Evolutionary conservation across 2,888 invertebrate species (phyloP), one percentile per base, ranked within the genome.

Genomic region (Caenorhabditis angaria): DNA sequence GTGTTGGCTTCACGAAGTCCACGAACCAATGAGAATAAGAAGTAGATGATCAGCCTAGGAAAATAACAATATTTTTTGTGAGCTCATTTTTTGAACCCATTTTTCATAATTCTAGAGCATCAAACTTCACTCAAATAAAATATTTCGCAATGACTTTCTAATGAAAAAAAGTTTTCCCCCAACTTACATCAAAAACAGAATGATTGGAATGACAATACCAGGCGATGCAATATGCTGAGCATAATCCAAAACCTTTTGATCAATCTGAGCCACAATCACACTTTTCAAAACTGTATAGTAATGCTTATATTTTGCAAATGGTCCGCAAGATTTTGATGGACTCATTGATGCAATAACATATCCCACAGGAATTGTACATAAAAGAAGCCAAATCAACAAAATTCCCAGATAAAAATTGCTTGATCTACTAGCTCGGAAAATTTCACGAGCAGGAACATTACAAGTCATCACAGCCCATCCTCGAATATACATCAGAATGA

Each of bases 281-380:
- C 85, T 73, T 6, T 83, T 86, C 1, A 87, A 72, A 12, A 87
- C 83, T 6, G 82, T 81, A 77, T 87, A 87, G 75, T 87, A 87
- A 25, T 77, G 75, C 25, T 73, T 69, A 53, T 82, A 80, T 18
- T 79, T 65, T 6, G 89, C 94, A 89, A 97, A 97, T 0, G 97
- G 97, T 0, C 97, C 97, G 88, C 97, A 97, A 84, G 94, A 93
- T 92, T 93, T 93, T 0, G 96, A 96, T 0, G 97, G 97, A 81
- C 92, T 91, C 1, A 96, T 91, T 92, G 94, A 93, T 3, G 96
- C 95, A 74, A 97, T 93, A 0, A 95, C 94, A 88, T 94, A 97
- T 8, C 95, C 94, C 14, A 97, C 96, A 0, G 97, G 97, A 60
- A 97, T 89, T 2, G 95, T 95, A 87, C 95, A 96, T 14, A 97